Percentiles rank a stretch among this genome's conserved stretches.
phyloP scores from a whole-genome alignment of 2,888 invertebrate species.

The Eueremaeus valkanovi region DNA sequence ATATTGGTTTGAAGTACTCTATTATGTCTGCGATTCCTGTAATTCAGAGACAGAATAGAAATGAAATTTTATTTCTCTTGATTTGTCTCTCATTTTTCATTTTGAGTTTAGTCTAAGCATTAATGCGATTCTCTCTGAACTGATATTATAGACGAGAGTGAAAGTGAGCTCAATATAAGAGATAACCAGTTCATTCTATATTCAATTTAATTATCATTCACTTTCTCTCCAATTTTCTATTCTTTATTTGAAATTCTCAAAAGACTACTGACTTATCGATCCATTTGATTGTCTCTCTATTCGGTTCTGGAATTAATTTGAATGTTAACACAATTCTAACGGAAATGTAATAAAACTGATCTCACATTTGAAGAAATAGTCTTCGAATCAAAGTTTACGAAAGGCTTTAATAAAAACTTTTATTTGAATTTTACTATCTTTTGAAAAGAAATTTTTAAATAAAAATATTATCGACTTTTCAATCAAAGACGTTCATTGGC shows the following conservation, averaged over 20 bases:
- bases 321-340: not conserved
- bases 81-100: not conserved
- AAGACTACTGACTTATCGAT: not conserved
- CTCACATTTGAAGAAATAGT: not conserved
- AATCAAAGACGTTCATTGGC: too few species aligned
- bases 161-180: not conserved
- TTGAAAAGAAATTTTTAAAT: too few species aligned
- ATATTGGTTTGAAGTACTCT: too few species aligned
- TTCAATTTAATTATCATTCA: constrained; percentile 1
- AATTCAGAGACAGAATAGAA: not conserved
- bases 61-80: not conserved
- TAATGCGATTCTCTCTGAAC: not conserved
- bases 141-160: not conserved
- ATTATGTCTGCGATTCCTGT: too few species aligned
- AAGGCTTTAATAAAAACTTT: too few species aligned
- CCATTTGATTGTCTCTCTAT: not conserved
- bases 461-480: too few species aligned
- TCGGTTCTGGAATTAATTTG: not conserved
- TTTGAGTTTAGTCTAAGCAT: not conserved
- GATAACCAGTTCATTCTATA: too few species aligned
- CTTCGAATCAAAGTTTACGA: too few species aligned
- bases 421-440: too few species aligned
- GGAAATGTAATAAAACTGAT: constrained; percentile 14
- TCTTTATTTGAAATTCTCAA: constrained; percentile 8
- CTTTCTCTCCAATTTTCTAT: not conserved